phyloP scores from a whole-genome alignment of 2,797 vertebrate species.

The Halcyon smyrnensis region DNA sequence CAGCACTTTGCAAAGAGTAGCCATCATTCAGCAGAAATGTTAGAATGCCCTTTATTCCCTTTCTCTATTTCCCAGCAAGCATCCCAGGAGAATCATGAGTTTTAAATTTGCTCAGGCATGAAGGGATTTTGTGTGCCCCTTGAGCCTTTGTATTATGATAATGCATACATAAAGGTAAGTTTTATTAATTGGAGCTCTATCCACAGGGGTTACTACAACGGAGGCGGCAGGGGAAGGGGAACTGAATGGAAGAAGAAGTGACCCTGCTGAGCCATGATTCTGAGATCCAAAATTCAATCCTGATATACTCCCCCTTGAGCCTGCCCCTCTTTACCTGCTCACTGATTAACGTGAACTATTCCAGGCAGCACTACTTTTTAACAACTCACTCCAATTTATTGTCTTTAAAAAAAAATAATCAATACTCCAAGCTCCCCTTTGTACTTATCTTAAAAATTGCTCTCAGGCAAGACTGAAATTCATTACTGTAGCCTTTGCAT shows the following conservation, averaged over 20 bases:
- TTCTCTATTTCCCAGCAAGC: conserved; percentile 55
- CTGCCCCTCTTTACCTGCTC: background rate
- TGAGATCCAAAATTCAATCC: background rate
- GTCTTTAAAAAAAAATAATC: conserved; percentile 39
- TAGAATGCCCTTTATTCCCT: conserved; percentile 47
- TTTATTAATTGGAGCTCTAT: conserved; percentile 68
- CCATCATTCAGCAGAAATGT: conserved; percentile 49
- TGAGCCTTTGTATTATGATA: conserved; percentile 64
- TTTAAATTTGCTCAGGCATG: conserved; percentile 54
- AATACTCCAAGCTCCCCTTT: conserved; percentile 58
- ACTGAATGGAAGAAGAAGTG: background rate
- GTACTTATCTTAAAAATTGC: conserved; percentile 63
- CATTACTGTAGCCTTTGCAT: conserved; percentile 42
- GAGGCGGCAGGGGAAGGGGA: background rate
- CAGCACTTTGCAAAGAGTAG: conserved; percentile 37
- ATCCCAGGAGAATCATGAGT: conserved; percentile 30
- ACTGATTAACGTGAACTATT: conserved; percentile 44
- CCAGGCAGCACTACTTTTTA: conserved; percentile 66
- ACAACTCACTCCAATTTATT: conserved; percentile 64
- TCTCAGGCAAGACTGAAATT: conserved; percentile 60
- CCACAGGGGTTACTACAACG: conserved; percentile 10
- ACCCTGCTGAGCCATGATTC: background rate
- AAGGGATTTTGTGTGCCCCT: conserved; percentile 49
- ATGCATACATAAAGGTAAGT: conserved; percentile 64
- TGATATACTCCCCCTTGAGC: background rate